A percentile compares a stretch with the other conserved stretches of the same genome.
Evolutionary conservation across 2,113 vertebrate genomes (phyloP).

Genomic region (Apteryx mantelli): DNA sequence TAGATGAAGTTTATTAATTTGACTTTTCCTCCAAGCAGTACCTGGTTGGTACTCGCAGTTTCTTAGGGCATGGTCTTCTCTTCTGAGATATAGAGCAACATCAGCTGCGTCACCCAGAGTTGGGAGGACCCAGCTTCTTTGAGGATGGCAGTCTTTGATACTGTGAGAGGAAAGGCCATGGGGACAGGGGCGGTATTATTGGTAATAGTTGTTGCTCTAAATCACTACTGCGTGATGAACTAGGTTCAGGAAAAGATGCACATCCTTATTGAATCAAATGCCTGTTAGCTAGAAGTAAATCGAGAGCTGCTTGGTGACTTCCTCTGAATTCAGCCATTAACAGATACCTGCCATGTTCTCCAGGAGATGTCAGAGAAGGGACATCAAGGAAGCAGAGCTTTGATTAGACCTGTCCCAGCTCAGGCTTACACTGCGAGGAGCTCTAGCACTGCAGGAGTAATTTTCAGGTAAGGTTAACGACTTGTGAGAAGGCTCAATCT

Average conservation of each 20-base stretch:
- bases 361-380: background rate
- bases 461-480: fast-evolving
- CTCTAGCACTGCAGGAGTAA: background rate
- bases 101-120: background rate
- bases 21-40: background rate
- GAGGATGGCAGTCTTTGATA: background rate
- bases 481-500: background rate
- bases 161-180: background rate
- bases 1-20: background rate
- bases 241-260: background rate
- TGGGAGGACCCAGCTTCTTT: background rate
- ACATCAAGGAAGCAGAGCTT: background rate
- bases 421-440: background rate
- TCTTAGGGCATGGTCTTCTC: background rate
- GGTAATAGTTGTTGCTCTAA: background rate
- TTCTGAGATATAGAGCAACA: background rate
- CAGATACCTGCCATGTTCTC: background rate
- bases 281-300: background rate
- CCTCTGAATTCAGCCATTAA: background rate
- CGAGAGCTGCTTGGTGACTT: background rate
- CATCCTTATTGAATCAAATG: background rate
- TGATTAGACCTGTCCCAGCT: background rate
- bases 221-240: background rate
- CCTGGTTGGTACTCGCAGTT: background rate
- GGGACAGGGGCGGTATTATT: background rate